These are phyloP conservation scores for Arrhamphus sclerolepis DNA, from an alignment of 2,797 vertebrate species.

Conservation along the genomic window DNA sequence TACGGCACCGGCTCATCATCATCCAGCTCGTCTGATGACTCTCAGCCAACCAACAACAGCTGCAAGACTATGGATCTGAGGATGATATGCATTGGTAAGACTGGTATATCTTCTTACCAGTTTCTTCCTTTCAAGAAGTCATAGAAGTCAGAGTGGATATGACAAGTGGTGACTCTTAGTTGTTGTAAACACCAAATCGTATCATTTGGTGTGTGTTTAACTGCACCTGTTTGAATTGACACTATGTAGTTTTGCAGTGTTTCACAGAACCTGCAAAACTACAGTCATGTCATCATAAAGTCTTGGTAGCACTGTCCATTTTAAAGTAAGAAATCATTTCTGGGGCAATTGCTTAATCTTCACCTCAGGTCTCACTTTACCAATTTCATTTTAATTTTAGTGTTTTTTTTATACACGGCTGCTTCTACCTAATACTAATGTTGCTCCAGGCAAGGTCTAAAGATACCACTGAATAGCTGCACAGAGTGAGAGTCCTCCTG, in stretches of 20 bases:
- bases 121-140: constrained; percentile 21
- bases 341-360: constrained; percentile 25
- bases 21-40: constrained; percentile 66
- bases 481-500: constrained; percentile 5
- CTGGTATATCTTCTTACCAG: neutral
- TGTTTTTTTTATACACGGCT: neutral
- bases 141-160: constrained; percentile 7
- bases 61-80: constrained; percentile 91
- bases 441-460: constrained; percentile 39
- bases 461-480: constrained; percentile 4
- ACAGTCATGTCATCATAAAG: neutral
- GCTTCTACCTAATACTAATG: constrained; percentile 24
- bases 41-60: constrained; percentile 82
- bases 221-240: constrained; percentile 12
- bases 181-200: neutral
- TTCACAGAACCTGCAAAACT: neutral
- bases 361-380: constrained; percentile 22
- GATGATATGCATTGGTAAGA: constrained; percentile 94
- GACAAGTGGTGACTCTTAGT: no score
- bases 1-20: constrained; percentile 86
- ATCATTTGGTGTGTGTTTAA: constrained; percentile 10
- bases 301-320: constrained; percentile 3
- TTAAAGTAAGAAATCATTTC: constrained; percentile 19
- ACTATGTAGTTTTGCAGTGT: neutral
- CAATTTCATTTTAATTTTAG: constrained; percentile 30